Evolutionary conservation across 2,797 vertebrate genomes (phyloP).

Genomic region (Myoxocephalus aenaeus): DNA sequence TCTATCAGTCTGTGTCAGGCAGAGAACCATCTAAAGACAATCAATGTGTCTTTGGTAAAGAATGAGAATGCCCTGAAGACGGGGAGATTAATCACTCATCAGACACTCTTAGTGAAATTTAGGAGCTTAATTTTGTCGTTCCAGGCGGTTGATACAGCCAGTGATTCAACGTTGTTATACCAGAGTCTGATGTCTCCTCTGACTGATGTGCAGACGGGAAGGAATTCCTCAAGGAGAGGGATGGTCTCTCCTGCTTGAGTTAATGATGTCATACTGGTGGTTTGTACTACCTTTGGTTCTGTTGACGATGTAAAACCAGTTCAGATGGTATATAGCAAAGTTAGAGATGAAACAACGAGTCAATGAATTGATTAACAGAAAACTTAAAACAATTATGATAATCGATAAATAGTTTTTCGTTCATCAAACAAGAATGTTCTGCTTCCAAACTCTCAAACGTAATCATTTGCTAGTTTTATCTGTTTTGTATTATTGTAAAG

Average conservation of each 20-base stretch:
- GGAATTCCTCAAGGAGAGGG: constrained; percentile 75
- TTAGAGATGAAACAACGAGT: not conserved
- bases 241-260: constrained; percentile 61
- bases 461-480: not conserved
- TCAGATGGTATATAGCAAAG: constrained; percentile 8
- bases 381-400: not conserved
- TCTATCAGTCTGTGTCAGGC: constrained; percentile 58
- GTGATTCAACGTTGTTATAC: constrained; percentile 77
- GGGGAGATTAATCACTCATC: constrained; percentile 75
- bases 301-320: constrained; percentile 30
- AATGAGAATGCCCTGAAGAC: constrained; percentile 66
- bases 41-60: constrained; percentile 71
- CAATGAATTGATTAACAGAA: not conserved
- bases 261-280: constrained; percentile 71
- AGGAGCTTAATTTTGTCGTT: constrained; percentile 81
- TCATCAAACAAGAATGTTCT: not conserved
- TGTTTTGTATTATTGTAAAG: not conserved
- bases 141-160: constrained; percentile 68
- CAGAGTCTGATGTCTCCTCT: constrained; percentile 74
- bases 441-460: not conserved
- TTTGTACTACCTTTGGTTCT: constrained; percentile 13
- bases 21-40: constrained; percentile 64
- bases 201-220: constrained; percentile 67
- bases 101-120: constrained; percentile 80
- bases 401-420: not conserved